These are phyloP conservation scores for Gisinianus flammeolus DNA, from an alignment of 2,888 invertebrate species.

Conservation along the genomic window DNA sequence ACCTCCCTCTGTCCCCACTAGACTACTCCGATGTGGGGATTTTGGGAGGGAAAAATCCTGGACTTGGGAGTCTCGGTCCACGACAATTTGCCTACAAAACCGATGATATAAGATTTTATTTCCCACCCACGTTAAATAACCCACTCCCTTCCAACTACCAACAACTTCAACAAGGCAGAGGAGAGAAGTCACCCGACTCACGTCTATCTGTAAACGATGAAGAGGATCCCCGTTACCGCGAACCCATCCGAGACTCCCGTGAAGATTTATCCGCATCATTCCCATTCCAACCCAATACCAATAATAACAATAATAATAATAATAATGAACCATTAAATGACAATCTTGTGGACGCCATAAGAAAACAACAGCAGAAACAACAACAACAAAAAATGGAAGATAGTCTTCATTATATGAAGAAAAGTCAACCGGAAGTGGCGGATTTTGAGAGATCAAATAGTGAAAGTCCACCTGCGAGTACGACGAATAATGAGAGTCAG, in stretches of 20 bases:
- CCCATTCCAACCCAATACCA: no score
- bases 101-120: conserved; percentile 51
- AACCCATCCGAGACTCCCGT: no score
- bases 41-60: conserved; percentile 35
- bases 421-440: conserved; percentile 32
- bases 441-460: no score
- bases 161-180: background rate
- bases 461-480: background rate
- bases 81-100: conserved; percentile 56
- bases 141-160: background rate
- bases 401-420: conserved; percentile 35
- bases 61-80: conserved; percentile 47
- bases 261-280: no score
- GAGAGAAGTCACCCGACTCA: no score
- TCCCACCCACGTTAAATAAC: conserved; percentile 36
- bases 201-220: no score
- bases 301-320: no score
- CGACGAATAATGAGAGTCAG: background rate
- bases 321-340: no score
- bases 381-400: no score
- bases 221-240: no score
- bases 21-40: conserved; percentile 40
- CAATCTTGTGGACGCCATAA: no score
- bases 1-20: conserved; percentile 30
- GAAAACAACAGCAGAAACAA: no score